A percentile compares a stretch with the other conserved stretches of the same genome.
Conservation (phyloP, 1,140 invertebrate species). For the Anadara kagoshimensis region DNA sequence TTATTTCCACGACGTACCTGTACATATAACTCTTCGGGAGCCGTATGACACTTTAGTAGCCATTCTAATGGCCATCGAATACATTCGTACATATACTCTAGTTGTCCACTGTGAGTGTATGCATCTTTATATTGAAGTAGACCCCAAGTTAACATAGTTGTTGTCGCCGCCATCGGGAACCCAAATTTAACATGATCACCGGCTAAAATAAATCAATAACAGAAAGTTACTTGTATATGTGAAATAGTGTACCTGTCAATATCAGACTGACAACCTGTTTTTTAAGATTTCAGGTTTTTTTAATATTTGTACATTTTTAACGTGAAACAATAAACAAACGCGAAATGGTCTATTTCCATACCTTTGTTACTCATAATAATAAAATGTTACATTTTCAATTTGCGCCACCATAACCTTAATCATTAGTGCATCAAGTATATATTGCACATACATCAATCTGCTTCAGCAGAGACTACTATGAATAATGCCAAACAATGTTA, state of each 20-base stretch:
- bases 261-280: neutral
- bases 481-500: too few species aligned
- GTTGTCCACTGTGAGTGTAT: conserved; percentile 73
- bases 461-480: too few species aligned
- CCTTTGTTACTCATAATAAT: too few species aligned
- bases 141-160: conserved; percentile 79
- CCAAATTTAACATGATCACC: conserved; percentile 81
- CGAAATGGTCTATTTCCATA: too few species aligned
- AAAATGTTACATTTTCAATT: too few species aligned
- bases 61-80: conserved; percentile 78
- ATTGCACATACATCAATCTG: too few species aligned
- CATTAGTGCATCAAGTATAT: too few species aligned
- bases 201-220: conserved; percentile 53
- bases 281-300: neutral
- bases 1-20: conserved; percentile 33
- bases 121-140: conserved; percentile 76
- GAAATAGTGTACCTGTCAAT: neutral
- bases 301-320: neutral
- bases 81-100: conserved; percentile 71
- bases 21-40: conserved; percentile 39
- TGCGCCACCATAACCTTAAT: too few species aligned
- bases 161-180: conserved; percentile 79
- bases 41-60: conserved; percentile 75
- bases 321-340: too few species aligned
- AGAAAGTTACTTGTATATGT: neutral